Percentiles rank a stretch among this genome's conserved stretches.
Evolutionary conservation across 2,797 vertebrate genomes (phyloP).

Genomic region (Peromyscus attwateri): DNA sequence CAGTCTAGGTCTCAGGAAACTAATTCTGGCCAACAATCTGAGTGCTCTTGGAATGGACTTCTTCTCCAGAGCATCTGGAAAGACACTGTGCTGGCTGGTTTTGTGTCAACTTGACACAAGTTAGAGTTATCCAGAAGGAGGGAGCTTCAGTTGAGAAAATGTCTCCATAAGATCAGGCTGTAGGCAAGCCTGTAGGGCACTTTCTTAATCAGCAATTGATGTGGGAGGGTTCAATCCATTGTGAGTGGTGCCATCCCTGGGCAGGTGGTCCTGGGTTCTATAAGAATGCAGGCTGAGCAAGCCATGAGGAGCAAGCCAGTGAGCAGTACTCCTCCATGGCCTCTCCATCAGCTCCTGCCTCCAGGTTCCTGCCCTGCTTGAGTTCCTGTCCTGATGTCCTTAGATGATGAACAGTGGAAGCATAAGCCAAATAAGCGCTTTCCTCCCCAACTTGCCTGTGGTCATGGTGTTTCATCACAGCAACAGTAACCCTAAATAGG

Average conservation of each 20-base stretch:
- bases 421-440: not conserved
- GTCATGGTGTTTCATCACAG: not conserved
- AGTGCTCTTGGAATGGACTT: not conserved
- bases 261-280: not conserved
- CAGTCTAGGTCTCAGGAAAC: not conserved
- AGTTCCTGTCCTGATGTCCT: not conserved
- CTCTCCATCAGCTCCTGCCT: not conserved
- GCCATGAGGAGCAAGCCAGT: not conserved
- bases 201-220: not conserved
- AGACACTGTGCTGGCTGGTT: not conserved
- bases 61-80: not conserved
- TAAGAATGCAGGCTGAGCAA: not conserved
- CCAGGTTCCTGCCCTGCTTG: not conserved
- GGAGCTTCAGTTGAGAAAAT: not conserved
- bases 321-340: not conserved
- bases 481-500: not conserved
- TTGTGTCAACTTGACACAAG: not conserved
- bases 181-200: not conserved
- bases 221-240: not conserved
- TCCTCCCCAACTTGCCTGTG: not conserved
- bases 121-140: not conserved
- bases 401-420: not conserved
- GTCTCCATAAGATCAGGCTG: not conserved
- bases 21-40: not conserved
- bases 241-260: not conserved